Conservation (phyloP, 2,888 invertebrate species). For the Nasonovia ribisnigri region DNA sequence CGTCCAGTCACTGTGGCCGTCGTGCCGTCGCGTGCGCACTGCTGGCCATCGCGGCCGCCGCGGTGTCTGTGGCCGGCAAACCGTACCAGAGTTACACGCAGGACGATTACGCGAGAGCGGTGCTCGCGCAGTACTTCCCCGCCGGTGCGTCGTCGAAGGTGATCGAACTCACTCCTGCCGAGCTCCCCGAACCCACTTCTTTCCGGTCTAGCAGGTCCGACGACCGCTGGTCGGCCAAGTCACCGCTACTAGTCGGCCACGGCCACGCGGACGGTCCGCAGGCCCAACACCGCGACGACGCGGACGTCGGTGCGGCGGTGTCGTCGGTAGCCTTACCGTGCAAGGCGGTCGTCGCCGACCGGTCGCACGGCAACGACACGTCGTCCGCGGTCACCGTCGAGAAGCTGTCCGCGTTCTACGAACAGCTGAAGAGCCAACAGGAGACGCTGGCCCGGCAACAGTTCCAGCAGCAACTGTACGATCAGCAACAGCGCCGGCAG, state of each 20-base stretch:
- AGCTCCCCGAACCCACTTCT: not conserved
- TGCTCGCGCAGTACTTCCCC: slow-evolving; percentile 25
- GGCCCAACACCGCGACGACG: not conserved
- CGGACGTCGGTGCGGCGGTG: not conserved
- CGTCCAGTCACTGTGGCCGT: not conserved
- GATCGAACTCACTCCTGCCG: not conserved
- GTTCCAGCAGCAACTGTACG: slow-evolving; percentile 36
- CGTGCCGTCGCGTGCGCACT: not conserved
- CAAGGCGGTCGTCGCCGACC: not conserved
- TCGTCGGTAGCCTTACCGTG: not conserved
- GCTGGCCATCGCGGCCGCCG: not conserved
- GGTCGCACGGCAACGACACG: slow-evolving; percentile 2
- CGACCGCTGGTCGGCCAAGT: not conserved
- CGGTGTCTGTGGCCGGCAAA: not conserved
- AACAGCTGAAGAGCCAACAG: slow-evolving; percentile 43
- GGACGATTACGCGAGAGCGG: slow-evolving; percentile 39
- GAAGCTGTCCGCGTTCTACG: slow-evolving; percentile 34
- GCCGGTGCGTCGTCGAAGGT: not conserved
- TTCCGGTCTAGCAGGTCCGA: slow-evolving; percentile 36
- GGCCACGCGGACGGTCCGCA: not conserved
- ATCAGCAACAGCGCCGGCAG: slow-evolving; percentile 48
- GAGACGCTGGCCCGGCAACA: slow-evolving; percentile 44
- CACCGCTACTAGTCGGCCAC: not conserved
- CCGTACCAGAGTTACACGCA: slow-evolving; percentile 11
- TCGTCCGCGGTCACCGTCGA: slow-evolving; percentile 19